Evolutionary conservation across 1,140 invertebrate genomes (phyloP).

Genomic region (Penaeus chinensis): DNA sequence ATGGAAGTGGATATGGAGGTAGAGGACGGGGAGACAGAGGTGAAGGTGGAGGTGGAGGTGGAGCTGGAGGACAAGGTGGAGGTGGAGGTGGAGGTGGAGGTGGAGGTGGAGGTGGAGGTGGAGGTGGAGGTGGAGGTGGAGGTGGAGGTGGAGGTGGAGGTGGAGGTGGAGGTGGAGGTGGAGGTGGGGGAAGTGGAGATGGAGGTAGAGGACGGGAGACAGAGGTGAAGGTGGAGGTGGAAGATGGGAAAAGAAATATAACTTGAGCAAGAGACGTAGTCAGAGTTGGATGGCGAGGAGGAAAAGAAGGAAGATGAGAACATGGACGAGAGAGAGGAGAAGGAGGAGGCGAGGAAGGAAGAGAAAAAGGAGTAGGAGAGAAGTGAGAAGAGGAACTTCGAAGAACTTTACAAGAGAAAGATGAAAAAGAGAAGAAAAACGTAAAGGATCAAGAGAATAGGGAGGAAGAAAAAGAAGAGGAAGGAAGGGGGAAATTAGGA

Average conservation of each 20-base stretch:
- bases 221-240: background rate
- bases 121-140: no score
- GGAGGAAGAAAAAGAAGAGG: background rate
- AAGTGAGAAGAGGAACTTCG: background rate
- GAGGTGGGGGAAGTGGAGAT: background rate
- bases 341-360: background rate
- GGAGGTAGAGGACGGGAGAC: background rate
- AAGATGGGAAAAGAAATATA: background rate
- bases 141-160: no score
- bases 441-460: background rate
- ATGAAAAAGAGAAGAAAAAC: background rate
- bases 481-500: background rate
- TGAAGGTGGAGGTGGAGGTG: no score
- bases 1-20: no score
- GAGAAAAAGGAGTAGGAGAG: background rate
- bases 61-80: no score
- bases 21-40: no score
- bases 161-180: no score
- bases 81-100: no score
- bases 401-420: background rate
- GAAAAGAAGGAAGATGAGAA: background rate
- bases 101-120: no score
- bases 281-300: background rate
- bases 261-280: background rate
- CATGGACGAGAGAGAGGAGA: background rate